These are phyloP conservation scores for Sinocyclocheilus rhinocerous DNA, from an alignment of 2,113 vertebrate species.

Conservation along the genomic window DNA sequence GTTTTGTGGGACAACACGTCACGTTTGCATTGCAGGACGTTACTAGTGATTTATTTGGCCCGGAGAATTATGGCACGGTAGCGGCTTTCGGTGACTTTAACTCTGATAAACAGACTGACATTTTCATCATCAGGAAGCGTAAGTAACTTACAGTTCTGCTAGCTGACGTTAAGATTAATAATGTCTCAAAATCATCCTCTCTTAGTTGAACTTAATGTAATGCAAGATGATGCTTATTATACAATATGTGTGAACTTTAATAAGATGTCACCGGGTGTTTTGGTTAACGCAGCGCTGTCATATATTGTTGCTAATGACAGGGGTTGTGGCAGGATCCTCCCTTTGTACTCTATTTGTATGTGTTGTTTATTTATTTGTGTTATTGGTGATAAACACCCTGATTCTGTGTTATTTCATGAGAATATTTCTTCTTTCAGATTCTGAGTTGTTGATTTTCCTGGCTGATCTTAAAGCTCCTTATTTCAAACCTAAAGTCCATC, in stretches of 20 bases:
- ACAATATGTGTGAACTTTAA: background rate
- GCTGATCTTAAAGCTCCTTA: constrained; percentile 91
- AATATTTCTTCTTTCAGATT: constrained; percentile 74
- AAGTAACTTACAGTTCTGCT: constrained; percentile 56
- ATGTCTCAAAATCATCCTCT: no score
- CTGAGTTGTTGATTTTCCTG: constrained; percentile 87
- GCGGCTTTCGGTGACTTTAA: constrained; percentile 96
- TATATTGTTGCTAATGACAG: background rate
- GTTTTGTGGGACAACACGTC: constrained; percentile 26
- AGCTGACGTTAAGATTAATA: background rate
- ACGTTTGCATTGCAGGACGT: constrained; percentile 84
- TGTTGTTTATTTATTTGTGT: no score
- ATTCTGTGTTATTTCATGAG: background rate
- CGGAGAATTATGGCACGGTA: constrained; percentile 80
- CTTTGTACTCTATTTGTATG: background rate
- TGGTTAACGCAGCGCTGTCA: background rate
- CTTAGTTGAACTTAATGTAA: background rate
- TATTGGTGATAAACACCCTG: no score
- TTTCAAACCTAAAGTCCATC: constrained; percentile 89
- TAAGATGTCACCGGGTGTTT: background rate
- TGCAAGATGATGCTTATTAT: background rate
- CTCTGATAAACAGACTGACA: constrained; percentile 96
- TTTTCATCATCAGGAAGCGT: constrained; percentile 90
- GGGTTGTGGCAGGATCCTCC: background rate
- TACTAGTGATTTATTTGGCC: constrained; percentile 85